Evolutionary conservation across 2,113 vertebrate genomes (phyloP).

Genomic region (Bufo gargarizans): DNA sequence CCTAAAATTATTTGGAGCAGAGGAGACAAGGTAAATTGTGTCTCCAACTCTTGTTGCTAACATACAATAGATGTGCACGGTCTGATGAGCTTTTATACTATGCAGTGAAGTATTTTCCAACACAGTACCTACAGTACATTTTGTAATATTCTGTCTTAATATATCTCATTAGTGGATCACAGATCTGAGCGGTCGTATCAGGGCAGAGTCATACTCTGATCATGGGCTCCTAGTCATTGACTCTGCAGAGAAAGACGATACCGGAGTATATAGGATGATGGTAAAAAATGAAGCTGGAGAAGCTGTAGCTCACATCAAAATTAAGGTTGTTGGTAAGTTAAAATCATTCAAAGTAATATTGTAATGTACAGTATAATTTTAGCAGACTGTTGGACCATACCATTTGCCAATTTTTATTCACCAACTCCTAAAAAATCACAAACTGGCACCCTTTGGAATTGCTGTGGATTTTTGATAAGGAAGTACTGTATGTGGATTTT

Average conservation of each 20-base stretch:
- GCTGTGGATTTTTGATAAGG: too few relatives aligned
- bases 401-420: background rate
- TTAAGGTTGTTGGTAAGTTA: slow-evolving; percentile 96
- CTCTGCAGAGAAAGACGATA: slow-evolving; percentile 88
- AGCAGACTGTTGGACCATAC: background rate
- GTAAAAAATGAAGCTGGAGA: slow-evolving; percentile 97
- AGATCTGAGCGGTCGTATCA: slow-evolving; percentile 84
- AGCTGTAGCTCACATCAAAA: slow-evolving; percentile 84
- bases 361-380: too few relatives aligned
- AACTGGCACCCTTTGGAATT: too few relatives aligned
- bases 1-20: slow-evolving; percentile 93
- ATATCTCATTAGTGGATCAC: slow-evolving; percentile 79
- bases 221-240: slow-evolving; percentile 94
- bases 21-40: slow-evolving; percentile 85
- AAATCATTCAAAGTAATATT: background rate
- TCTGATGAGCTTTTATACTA: background rate
- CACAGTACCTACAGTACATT: background rate
- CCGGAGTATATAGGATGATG: slow-evolving; percentile 88
- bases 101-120: background rate
- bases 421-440: background rate
- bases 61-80: background rate
- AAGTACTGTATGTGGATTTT: too few relatives aligned
- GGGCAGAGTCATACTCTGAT: slow-evolving; percentile 86
- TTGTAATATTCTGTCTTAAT: background rate
- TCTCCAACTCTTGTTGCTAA: background rate